Percentiles rank a stretch among this genome's conserved stretches.
Conservation (phyloP, 2,888 invertebrate species). For the Agonopterix alstromeriana region DNA sequence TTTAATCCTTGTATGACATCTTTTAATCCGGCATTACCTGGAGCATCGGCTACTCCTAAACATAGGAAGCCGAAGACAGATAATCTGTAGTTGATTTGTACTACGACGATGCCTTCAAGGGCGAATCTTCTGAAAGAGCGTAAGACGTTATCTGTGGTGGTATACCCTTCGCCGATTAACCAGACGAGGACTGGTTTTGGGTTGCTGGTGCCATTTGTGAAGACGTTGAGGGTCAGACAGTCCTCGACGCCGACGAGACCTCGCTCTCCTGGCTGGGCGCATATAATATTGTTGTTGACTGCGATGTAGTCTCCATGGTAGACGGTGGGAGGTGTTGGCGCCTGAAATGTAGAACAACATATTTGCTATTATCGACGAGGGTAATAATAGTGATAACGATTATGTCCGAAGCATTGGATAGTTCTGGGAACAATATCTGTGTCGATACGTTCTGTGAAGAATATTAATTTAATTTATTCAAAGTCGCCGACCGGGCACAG, state of each 20-base stretch:
- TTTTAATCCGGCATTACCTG: conserved; percentile 91
- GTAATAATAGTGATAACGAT: too few species aligned
- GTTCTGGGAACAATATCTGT: too few species aligned
- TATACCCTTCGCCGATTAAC: conserved; percentile 54
- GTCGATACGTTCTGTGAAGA: too few species aligned
- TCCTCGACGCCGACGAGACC: conserved; percentile 56
- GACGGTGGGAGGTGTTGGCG: conserved; percentile 24
- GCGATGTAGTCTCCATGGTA: conserved; percentile 32
- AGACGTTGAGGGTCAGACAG: conserved; percentile 51
- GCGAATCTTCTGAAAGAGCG: conserved; percentile 77
- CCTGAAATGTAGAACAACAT: conserved; percentile 22
- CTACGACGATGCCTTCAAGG: conserved; percentile 79
- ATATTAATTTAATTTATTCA: too few species aligned
- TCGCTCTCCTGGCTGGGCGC: conserved; percentile 42
- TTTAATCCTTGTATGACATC: conserved; percentile 88
- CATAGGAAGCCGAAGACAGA: conserved; percentile 85
- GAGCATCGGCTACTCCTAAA: conserved; percentile 74
- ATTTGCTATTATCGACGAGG: too few species aligned
- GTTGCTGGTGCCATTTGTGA: conserved; percentile 38
- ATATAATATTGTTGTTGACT: conserved; percentile 21
- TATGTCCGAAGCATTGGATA: too few species aligned
- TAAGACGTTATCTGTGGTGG: conserved; percentile 24
- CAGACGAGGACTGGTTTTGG: conserved; percentile 56
- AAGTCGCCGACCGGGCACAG: too few species aligned
- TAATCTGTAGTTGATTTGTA: conserved; percentile 81